These are phyloP conservation scores for Tethya wilhelma DNA, from an alignment of 37 sponge, comb jelly and placozoan genomes.

Conservation along the genomic window DNA sequence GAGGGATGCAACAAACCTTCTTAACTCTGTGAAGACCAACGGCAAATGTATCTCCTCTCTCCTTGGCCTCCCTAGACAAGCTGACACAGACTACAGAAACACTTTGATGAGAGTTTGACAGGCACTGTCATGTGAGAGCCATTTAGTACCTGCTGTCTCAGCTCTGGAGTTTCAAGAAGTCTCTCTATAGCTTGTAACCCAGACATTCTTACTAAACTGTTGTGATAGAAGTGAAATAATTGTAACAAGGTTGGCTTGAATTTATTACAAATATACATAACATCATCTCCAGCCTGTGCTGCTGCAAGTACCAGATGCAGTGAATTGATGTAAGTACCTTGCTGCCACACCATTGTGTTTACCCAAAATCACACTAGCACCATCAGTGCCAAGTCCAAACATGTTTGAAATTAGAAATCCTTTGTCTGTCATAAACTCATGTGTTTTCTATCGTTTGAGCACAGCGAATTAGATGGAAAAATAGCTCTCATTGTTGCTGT, in stretches of 20 bases:
- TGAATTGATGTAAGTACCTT: constrained; percentile 17
- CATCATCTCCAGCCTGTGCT: constrained; percentile 30
- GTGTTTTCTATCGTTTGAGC: too few species aligned
- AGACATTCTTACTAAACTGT: constrained; percentile 5
- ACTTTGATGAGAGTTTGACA: constrained; percentile 27
- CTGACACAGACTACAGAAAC: constrained; percentile 11
- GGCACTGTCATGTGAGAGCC: constrained; percentile 21
- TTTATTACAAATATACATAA: constrained; percentile 10
- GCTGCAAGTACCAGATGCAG: constrained; percentile 20
- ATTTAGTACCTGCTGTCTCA: not conserved
- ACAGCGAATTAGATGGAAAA: too few species aligned
- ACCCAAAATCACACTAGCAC: constrained; percentile 38
- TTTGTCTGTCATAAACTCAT: too few species aligned
- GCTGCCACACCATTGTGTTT: constrained; percentile 22
- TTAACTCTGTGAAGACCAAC: constrained; percentile 29
- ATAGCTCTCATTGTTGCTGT: too few species aligned
- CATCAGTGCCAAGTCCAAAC: too few species aligned
- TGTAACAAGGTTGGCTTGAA: constrained; percentile 20
- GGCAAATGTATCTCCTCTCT: constrained; percentile 26
- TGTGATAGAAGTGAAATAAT: constrained; percentile 22
- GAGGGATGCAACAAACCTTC: constrained; percentile 23
- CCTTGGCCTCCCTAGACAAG: constrained; percentile 17
- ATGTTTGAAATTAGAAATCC: too few species aligned
- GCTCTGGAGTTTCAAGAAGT: constrained; percentile 19
- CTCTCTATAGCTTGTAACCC: constrained; percentile 13